These are phyloP conservation scores for Teleiodes luculella DNA, from an alignment of 2,888 invertebrate species.

Conservation along the genomic window DNA sequence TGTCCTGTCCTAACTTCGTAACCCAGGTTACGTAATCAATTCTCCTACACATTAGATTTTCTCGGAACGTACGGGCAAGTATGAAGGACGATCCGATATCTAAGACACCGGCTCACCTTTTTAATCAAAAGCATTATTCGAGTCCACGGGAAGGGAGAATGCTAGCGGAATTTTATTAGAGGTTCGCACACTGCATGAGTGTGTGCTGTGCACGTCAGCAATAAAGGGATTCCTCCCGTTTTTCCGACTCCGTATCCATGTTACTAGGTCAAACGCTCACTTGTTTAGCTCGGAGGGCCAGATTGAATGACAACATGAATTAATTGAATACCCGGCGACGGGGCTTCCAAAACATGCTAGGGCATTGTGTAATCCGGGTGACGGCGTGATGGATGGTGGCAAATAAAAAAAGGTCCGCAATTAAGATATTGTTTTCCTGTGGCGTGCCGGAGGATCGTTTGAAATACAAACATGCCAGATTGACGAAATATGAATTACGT, in stretches of 20 bases:
- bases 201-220: constrained; percentile 5
- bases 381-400: neutral
- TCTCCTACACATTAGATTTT: too few relatives aligned
- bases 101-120: neutral
- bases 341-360: constrained; percentile 1
- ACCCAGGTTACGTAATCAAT: too few relatives aligned
- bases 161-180: constrained; percentile 21
- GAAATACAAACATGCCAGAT: neutral
- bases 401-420: neutral
- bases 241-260: constrained; percentile 12
- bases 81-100: too few relatives aligned
- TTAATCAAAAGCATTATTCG: constrained; percentile 15
- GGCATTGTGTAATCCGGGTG: neutral
- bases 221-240: constrained; percentile 11
- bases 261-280: constrained; percentile 20
- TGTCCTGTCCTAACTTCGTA: too few relatives aligned
- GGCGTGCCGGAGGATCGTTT: neutral
- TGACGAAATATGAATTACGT: neutral
- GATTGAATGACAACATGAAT: constrained; percentile 21
- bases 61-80: too few relatives aligned
- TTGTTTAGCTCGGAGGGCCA: constrained; percentile 10
- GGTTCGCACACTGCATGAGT: constrained; percentile 16
- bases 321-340: constrained; percentile 16
- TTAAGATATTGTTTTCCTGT: neutral
- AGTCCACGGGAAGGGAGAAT: constrained; percentile 14